Evolutionary conservation across 2,888 invertebrate species (phyloP), one percentile per base, ranked within the genome.

Genomic region (Rhogogaster chlorosoma): DNA sequence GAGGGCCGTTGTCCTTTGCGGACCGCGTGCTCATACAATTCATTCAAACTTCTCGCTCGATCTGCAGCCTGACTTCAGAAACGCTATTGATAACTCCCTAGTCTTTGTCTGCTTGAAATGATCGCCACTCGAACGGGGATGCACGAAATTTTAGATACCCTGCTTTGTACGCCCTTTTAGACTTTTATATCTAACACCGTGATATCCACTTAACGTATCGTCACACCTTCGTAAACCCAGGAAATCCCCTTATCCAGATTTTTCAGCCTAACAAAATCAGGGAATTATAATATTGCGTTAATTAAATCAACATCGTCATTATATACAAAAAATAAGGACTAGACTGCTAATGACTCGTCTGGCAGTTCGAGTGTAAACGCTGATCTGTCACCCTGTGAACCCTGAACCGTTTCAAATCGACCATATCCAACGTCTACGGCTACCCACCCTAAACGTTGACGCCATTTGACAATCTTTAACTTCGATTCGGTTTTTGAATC

Each of bases 11-110:
- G 77, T 77, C 29, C 77, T 77, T 29, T 32, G 77, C 45, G 29
- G 36, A 53, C 77, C 32, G 53, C 77, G 49, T 77, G 53, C 77
- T 77, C n/a, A 77, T 53, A 77, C 22, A 53, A 77, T 77, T 77
- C 77, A 77, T 77, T 77, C 29, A 53, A 12, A 18, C 75, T 6
- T 45, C 42, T 61, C 75, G 53, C 77, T 53, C 77, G 45, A 45
- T 77, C 29, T 53, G 53, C 45, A 53, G 53, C 53, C n/a, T 53
- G 12, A 77, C 29, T 77, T 77, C 53, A 38, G 15, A 53, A 77
- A 77, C 53, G 77, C 77, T 77, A 77, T 53, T 77, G 49, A 53
- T 77, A 53, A 77, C 49, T 49, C 29, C 42, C 61, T 26, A 7
- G n/a, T 73, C 71, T 73, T 73, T 73, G 71, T 73, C 71, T n/a